A percentile compares a stretch with the other conserved stretches of the same genome.
Conservation (phyloP, 1,140 invertebrate species). For the Stegodyphus mimosarum region DNA sequence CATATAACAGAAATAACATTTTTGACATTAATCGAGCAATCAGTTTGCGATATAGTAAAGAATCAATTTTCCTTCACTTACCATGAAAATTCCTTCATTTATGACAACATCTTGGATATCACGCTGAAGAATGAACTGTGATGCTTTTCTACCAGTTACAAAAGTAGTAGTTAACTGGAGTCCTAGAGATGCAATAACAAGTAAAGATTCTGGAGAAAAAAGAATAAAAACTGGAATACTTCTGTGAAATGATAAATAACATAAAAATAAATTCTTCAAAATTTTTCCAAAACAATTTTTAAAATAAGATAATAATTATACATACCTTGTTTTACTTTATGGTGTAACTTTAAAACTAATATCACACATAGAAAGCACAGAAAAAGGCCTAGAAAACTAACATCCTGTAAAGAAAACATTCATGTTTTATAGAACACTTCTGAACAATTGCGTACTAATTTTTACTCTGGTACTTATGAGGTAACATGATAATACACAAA, state of each 20-base stretch:
- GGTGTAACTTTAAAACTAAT: constrained; percentile 40
- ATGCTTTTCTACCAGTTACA: constrained; percentile 52
- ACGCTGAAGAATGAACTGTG: constrained; percentile 33
- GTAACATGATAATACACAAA: too few species aligned
- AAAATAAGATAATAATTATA: not conserved
- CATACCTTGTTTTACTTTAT: constrained; percentile 52
- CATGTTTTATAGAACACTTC: too few species aligned
- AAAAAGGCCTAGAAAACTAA: constrained; percentile 38
- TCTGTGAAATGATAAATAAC: too few species aligned
- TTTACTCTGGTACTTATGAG: too few species aligned
- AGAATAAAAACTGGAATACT: too few species aligned
- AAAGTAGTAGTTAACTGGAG: constrained; percentile 59
- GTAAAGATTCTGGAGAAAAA: constrained; percentile 44
- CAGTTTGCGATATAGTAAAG: too few species aligned
- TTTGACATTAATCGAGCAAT: too few species aligned
- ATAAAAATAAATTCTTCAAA: too few species aligned
- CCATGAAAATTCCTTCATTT: constrained; percentile 59
- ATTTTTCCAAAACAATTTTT: too few species aligned
- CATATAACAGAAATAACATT: too few species aligned
- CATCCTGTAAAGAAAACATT: constrained; percentile 45
- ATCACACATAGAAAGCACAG: constrained; percentile 28
- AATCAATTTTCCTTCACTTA: not conserved
- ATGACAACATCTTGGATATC: constrained; percentile 55
- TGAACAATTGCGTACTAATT: too few species aligned
- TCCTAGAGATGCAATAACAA: constrained; percentile 55